These are phyloP conservation scores for Meda fulgida DNA, from an alignment of 2,797 vertebrate species.

Conservation along the genomic window DNA sequence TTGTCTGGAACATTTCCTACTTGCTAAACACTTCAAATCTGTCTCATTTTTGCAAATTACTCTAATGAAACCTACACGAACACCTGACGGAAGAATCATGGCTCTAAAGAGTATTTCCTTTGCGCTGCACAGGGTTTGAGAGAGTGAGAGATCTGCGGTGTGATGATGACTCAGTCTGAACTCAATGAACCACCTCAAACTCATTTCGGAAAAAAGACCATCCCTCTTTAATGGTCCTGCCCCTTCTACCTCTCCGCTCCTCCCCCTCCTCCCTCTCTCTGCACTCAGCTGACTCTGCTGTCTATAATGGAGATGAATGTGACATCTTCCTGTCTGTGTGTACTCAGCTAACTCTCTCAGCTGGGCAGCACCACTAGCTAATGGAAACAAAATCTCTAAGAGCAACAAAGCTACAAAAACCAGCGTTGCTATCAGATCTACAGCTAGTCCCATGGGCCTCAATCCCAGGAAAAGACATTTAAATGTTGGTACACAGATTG, in stretches of 20 bases:
- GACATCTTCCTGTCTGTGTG: conserved; percentile 63
- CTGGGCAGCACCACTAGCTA: conserved; percentile 42
- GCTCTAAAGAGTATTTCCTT: conserved; percentile 41
- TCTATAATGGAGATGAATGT: conserved; percentile 54
- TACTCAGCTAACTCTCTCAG: conserved; percentile 54
- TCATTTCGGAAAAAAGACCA: conserved; percentile 12
- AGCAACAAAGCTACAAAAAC: conserved; percentile 39
- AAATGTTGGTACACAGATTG: background rate
- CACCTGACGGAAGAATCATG: conserved; percentile 8
- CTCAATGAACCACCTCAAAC: conserved; percentile 35
- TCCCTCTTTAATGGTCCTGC: background rate
- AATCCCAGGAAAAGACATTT: conserved; percentile 23
- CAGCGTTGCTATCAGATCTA: conserved; percentile 42
- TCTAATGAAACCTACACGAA: background rate
- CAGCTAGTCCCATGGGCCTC: conserved; percentile 22
- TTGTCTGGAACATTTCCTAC: background rate
- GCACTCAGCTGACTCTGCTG: conserved; percentile 59
- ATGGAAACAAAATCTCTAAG: conserved; percentile 38
- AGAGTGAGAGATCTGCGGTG: conserved; percentile 38
- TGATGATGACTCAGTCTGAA: conserved; percentile 50
- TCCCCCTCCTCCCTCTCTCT: conserved; percentile 1
- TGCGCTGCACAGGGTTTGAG: conserved; percentile 22
- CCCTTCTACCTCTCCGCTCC: background rate
- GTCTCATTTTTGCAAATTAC: conserved; percentile 27
- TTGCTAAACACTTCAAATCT: conserved; percentile 28